These are phyloP conservation scores for Blastobasis lacticolella DNA, from an alignment of 2,888 invertebrate genomes.

Conservation along the genomic window DNA sequence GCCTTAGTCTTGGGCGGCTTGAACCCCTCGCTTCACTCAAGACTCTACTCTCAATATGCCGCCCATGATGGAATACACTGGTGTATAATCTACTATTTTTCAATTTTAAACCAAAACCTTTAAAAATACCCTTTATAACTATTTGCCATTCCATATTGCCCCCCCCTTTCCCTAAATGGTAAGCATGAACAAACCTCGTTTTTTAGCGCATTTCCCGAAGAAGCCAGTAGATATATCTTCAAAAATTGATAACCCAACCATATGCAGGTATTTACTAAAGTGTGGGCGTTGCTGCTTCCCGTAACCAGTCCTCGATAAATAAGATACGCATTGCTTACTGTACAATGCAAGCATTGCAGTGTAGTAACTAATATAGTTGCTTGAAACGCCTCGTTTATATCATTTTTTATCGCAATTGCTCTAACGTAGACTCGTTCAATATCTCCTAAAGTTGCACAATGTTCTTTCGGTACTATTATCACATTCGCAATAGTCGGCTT, in stretches of 20 bases:
- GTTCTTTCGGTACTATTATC: constrained; percentile 19
- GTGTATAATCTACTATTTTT: too few species aligned
- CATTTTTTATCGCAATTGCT: constrained; percentile 34
- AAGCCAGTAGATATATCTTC: constrained; percentile 42
- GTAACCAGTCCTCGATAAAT: constrained; percentile 46
- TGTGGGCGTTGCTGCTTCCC: constrained; percentile 28
- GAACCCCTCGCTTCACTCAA: too few species aligned
- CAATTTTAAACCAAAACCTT: too few species aligned
- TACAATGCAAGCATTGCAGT: constrained; percentile 50
- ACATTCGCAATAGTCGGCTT: background rate
- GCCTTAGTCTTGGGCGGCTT: too few species aligned
- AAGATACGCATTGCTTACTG: constrained; percentile 50
- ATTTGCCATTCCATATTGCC: too few species aligned
- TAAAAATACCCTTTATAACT: too few species aligned
- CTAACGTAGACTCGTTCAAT: constrained; percentile 40
- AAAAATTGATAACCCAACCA: constrained; percentile 53
- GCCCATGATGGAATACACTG: too few species aligned
- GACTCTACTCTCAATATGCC: too few species aligned
- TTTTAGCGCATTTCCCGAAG: constrained; percentile 40
- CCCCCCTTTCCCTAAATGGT: too few species aligned
- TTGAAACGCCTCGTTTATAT: constrained; percentile 44
- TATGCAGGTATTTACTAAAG: constrained; percentile 39
- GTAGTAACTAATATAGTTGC: constrained; percentile 40
- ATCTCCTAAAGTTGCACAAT: constrained; percentile 28
- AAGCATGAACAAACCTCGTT: constrained; percentile 28